Base-by-base conservation (phyloP, 2,797 vertebrate genomes). In the Sebastes kiyomatsui region DNA sequence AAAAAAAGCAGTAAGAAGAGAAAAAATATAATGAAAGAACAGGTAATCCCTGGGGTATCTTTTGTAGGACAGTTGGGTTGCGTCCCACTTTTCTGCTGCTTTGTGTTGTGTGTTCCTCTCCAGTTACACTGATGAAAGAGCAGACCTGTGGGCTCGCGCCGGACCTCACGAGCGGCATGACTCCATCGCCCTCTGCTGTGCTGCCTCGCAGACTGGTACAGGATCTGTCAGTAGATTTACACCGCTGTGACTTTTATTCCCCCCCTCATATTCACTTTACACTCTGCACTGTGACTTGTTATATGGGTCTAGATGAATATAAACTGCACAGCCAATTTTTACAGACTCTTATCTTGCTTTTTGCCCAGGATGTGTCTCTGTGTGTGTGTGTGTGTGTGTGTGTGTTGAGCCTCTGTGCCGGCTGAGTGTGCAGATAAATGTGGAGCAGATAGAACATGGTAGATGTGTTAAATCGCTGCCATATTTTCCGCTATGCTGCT, bases 81-180 rank as follows among this genome's bases (percentile, higher is more conserved):
- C 35, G 72, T 90, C 86, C 90, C 92, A 91, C 93, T 90, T 91
- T 92, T 85, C 92, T 93, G 87, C 91, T 94, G 91, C 90, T 92
- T 88, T 93, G 85, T 95, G 77, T 91, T 91, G 73, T 94, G 86
- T 93, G 77, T 90, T 89, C 71, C 52, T 87, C 89, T 92, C 78
- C 91, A 95, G 94, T 89, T 91, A 71, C 85, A 59, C 75, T 27
- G 90, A 88, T 75, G 88, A 79, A 75, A 72, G 71, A 72, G 52
- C 83, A 61, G 88, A 86, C 61, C 2, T 4, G 49, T 46, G 42
- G 60, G 55, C 68, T 81, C 33, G 10, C 23, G 72, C 82, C 16
- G 81, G 91, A 88, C 85, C 66, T 76, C 72, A 75, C 67, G 6
- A 56, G 72, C 33, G 38, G 38, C 78, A 65, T 71, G 42, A 18